Evolutionary conservation across 2,113 vertebrate genomes (phyloP).

Genomic region (Dicaeum eximium): DNA sequence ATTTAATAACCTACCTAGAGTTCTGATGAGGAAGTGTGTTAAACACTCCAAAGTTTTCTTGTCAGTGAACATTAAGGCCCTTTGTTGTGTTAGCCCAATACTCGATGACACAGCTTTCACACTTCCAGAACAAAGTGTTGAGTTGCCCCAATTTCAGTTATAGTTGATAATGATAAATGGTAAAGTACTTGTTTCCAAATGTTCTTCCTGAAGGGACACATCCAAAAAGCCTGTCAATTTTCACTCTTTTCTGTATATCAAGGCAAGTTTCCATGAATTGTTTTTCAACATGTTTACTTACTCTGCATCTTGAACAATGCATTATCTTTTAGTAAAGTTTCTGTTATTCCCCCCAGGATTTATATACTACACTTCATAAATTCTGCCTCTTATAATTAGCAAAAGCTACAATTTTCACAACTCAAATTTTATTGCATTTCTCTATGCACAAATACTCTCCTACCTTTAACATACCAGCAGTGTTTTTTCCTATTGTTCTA

Average conservation of each 20-base stretch:
- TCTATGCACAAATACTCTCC: background rate
- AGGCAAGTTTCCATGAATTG: background rate
- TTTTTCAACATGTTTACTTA: background rate
- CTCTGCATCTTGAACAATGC: background rate
- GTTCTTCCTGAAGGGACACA: background rate
- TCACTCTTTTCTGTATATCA: background rate
- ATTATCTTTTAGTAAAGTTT: background rate
- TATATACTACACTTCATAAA: background rate
- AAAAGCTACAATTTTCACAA: background rate
- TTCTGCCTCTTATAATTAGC: background rate
- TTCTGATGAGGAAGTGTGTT: background rate
- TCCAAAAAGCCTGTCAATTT: background rate
- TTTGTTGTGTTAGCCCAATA: background rate
- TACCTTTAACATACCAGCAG: background rate
- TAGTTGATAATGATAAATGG: constrained; percentile 2
- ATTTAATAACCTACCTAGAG: background rate
- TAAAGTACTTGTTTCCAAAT: background rate
- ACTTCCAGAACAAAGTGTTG: background rate
- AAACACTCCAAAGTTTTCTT: constrained; percentile 4
- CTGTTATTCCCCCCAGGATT: background rate
- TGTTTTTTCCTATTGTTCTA: background rate
- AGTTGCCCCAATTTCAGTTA: background rate
- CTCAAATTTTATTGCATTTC: background rate
- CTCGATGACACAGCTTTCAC: constrained; percentile 10
- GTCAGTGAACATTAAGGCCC: background rate